Conservation (phyloP, 2,113 vertebrate species). For the Oreochromis niloticus region DNA sequence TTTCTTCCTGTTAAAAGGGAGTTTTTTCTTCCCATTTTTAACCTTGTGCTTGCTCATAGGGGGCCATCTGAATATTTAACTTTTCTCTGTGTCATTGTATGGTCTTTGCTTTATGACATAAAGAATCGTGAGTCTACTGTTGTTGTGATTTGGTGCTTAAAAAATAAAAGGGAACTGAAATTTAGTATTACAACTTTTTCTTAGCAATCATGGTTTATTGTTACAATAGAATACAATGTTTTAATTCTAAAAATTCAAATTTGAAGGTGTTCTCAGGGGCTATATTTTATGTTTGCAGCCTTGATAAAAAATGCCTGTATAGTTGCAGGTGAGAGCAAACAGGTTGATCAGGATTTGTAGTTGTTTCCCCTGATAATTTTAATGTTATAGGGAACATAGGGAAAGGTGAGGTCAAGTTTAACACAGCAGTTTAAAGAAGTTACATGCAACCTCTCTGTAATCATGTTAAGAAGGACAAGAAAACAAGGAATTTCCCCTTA, state of each 20-base stretch:
- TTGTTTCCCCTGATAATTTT: not conserved
- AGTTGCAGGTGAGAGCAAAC: not conserved
- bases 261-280: fast-evolving
- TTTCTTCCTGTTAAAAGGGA: no score
- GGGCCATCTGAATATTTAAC: not conserved
- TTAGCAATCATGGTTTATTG: not conserved
- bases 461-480: conserved; percentile 18
- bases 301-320: not conserved
- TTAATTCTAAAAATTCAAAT: not conserved
- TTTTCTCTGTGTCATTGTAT: not conserved
- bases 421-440: conserved; percentile 9
- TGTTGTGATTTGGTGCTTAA: no score
- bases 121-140: no score
- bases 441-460: conserved; percentile 30
- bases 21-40: no score
- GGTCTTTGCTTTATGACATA: not conserved
- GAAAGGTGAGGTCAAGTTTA: not conserved
- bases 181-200: not conserved
- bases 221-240: not conserved
- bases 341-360: conserved; percentile 44
- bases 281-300: not conserved
- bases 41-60: no score
- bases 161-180: no score
- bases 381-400: not conserved
- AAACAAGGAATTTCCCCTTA: conserved; percentile 25